These are phyloP conservation scores for Coenonympha arcania DNA, from an alignment of 2,888 invertebrate species.

Conservation along the genomic window DNA sequence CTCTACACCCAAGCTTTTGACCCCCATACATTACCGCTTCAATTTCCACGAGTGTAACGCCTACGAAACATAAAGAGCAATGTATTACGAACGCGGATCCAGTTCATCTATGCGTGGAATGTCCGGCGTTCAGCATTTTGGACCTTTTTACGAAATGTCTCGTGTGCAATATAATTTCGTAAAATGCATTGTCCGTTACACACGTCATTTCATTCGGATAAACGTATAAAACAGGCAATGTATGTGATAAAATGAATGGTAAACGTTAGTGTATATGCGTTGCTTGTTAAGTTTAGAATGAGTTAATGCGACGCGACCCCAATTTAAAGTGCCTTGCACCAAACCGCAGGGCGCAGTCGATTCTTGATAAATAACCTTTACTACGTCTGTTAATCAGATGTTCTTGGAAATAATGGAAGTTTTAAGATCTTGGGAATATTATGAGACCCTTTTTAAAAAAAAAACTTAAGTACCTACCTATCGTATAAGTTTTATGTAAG, in stretches of 20 bases:
- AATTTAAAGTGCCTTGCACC: not conserved
- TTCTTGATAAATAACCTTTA: not conserved
- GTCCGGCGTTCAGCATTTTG: slow-evolving; percentile 15
- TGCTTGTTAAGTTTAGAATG: not conserved
- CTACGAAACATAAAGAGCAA: slow-evolving; percentile 3
- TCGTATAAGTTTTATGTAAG: too few species aligned
- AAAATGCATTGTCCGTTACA: slow-evolving; percentile 10
- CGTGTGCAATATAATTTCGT: slow-evolving; percentile 8
- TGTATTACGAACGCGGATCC: slow-evolving; percentile 2
- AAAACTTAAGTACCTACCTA: too few species aligned
- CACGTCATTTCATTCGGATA: not conserved
- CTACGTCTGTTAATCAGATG: not conserved
- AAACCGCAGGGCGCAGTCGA: not conserved
- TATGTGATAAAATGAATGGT: not conserved
- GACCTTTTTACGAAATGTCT: slow-evolving; percentile 10
- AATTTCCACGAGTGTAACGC: not conserved
- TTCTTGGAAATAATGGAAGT: slow-evolving; percentile 3
- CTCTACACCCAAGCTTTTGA: not conserved
- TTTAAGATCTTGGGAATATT: not conserved
- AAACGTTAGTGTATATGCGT: slow-evolving; percentile 1
- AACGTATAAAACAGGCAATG: not conserved
- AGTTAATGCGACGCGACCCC: not conserved
- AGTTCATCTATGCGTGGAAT: slow-evolving; percentile 15
- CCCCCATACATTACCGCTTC: slow-evolving; percentile 4
- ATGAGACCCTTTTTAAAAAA: too few species aligned